Base-by-base conservation (phyloP, 2,113 vertebrate species). In the Ochotona princeps region DNA sequence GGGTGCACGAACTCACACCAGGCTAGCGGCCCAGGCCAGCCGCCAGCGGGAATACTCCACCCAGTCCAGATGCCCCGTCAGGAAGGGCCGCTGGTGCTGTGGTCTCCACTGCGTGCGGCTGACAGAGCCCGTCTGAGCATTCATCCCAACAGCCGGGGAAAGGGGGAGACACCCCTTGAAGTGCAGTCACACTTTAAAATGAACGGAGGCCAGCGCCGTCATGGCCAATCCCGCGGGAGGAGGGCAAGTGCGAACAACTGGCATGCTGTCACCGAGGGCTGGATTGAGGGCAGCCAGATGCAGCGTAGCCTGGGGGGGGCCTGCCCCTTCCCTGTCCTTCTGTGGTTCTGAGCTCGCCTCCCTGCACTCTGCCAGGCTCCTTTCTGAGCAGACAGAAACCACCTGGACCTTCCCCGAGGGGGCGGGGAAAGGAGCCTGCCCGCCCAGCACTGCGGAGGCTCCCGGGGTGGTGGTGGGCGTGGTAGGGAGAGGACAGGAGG, bases 71-170 rank as follows among this genome's bases (percentile, higher is more conserved):
- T 54, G 0, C 7, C 15, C n/a, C 26, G 44, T 5, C 8, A 21
- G 23, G 17, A 17, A 26, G 54, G 9, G 0, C 2, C 14, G 1
- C 1, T 17, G 6, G 0, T 9, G 25, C 47, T 25, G 11, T 17
- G 2, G 35, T 17, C 21, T 0, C 21, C 15, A 11, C 13, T 15
- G 32, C 4, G 32, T 4, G 5, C 20, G 1, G 30, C 38, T 5
- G 23, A 28, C 2, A 6, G 25, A 1, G 11, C 28, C 4, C 13
- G 60, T n/a, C 35, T 4, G 44, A 30, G 18, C 0, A 44, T 11
- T 30, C 23, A 30, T 23, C 25, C 5, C 2, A 15, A 23, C 0
- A 44, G 28, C 1, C 9, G 9, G 61, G 35, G 0, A 0, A 1
- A 13, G 20, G 0, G 1, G 74, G 47, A 54, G 76, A 0, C 5